Base-by-base conservation (phyloP, 2,888 invertebrate genomes). In the Calliphora vomitoria region DNA sequence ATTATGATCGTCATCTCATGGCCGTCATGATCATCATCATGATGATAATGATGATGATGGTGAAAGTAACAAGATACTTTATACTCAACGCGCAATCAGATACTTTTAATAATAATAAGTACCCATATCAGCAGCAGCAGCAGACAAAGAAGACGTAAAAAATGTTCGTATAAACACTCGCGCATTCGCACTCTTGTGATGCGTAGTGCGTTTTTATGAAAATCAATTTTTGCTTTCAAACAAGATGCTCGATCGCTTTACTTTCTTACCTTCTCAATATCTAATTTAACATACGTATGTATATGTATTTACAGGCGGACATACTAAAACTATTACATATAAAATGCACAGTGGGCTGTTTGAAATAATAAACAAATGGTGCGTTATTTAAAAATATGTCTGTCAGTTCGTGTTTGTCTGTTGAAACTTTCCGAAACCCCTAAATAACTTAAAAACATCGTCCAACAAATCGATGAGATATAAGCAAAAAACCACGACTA, bases 61-160 rank as follows among this genome's bases (percentile, higher is more conserved):
- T 89, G 89, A 89, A 89, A 89, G 89, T 89, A 89, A 89, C 88
- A 76, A 89, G 89, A 88, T 88, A 88, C 86, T 85, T 88, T 86
- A 86, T 80, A 81, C 78, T 66, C 83, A 74, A 79, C 81, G 68
- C 69, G 75, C 86, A 84, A 84, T 81, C 84, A 84, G 84, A 82
- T 82, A 80, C 79, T 76, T 85, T 86, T 88, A 80, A 85, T 84
- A 87, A 81, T 84, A 87, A 84, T 82, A 87, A 87, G 87, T 81
- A 81, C 83, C 72, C 81, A 58, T 87, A 84, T 81, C 74, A 85
- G 41, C 71, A 62, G 66, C 50, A 64, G 20, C 71, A 62, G 50
- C 58, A 79, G 35, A 64, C 44, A 79, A 31, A 55, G 68, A 60
- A 68, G 47, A 82, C 41, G 76, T 81, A 41, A 74, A 75, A 79